Base-by-base conservation (phyloP, 2,113 vertebrate species). In the Cyprinus carpio region DNA sequence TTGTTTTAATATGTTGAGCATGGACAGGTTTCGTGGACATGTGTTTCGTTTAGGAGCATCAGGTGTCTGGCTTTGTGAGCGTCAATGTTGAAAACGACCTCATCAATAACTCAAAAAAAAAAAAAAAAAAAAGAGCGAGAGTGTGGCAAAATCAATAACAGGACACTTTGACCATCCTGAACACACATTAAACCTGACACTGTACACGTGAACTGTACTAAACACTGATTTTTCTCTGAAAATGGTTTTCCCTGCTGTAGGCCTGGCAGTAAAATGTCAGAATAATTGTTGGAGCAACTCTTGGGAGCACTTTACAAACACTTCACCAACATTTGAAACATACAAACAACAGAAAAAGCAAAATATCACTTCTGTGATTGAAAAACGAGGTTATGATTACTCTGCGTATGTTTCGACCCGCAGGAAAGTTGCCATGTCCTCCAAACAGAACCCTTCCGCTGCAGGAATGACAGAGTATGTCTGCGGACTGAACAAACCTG, bases 391-490 rank as follows among this genome's bases (percentile, higher is more conserved):
- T 65, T 49, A 4, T 65, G 64, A 81, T 81, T 54, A 20, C n/a
- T 80, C 87, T 34, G 6, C 83, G 67, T 86, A 27, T 82, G 15
- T 87, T 71, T 81, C 75, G 87, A 71, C 85, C 76, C 74, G 11
- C 91, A 97, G 96, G 89, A 0, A 95, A 95, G 87, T 95, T 96
- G 88, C 90, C 93, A 6, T 97, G 96, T 82, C 96, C 96, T 81
- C 92, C 94, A 31, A 93, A 94, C 31, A 94, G 96, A n/a, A 86
- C 94, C 95, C 0, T 91, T 93, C 91, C 93, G 94, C 88, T 96
- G 96, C 34, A 93, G 93, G 75, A 96, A 96, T 90, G 94, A 94
- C 87, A 92, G 93, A 79, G 94, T 96, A 69, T 97, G 96, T 86
- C 91, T 96, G 62, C 91, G 92, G 75, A 86, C 78, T 0, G 94